Evolutionary conservation across 2,797 vertebrate genomes (phyloP), one percentile per base, ranked within the genome.

Genomic region (Mormyrus hasselquistii): DNA sequence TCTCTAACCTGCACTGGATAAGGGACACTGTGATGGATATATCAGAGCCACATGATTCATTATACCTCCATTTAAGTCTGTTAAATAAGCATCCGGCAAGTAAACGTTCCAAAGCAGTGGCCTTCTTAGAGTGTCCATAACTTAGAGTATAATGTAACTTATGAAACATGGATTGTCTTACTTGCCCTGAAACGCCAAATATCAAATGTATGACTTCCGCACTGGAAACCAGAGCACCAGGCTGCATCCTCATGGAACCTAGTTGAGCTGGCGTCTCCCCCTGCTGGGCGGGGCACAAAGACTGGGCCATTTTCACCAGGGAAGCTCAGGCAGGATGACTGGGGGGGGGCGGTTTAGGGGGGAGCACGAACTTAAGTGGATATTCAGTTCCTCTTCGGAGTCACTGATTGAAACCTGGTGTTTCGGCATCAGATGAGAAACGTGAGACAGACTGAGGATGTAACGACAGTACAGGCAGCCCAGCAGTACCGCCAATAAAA

Each of bases 191-290:
- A 22, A 82, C 16, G 7, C 8, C 41, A 82, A 47, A 82, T 82
- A 82, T 82, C 76, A 82, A n/a, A 82, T 82, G 16, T 82, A 44
- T 82, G 76, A 82, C 76, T 44, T 82, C 76, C 41, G 76, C 34
- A 41, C 69, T 41, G 34, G 69, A 76, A 76, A 76, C 5, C 5
- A 29, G 69, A 76, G 34, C 69, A 76, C 34, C 4, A 14, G 69
- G 34, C 69, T 2, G 34, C 19, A 47, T 82, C 41, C 41, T 44
- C 19, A 47, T 2, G 6, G 9, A 47, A 82, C 38, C 16, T 19
- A 82, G 76, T 9, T 22, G 10, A 47, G 76, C 16, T 82, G 38
- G 76, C 47, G 69, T 82, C 19, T 47, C 8, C 73, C 73, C 76
- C 19, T 41, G 47, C 41, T 47, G 41, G 76, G 76, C 7, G 14